Conservation (phyloP, 2,797 vertebrate genomes). For the Chrysocyon brachyurus region DNA sequence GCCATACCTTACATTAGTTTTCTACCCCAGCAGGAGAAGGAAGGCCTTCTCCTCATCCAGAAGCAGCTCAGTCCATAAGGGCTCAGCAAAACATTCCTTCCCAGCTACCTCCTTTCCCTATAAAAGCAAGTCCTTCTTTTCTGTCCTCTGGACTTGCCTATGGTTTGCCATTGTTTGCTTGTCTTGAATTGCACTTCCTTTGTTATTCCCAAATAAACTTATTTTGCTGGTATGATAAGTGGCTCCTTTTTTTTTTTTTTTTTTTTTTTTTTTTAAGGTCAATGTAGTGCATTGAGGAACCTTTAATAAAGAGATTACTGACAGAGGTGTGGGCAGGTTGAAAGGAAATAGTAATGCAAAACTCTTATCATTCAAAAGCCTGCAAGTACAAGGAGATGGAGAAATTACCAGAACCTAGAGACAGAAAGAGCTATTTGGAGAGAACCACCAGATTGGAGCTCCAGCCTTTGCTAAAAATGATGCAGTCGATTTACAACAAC, state of each 20-base stretch:
- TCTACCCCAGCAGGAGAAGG: background rate
- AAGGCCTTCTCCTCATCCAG: background rate
- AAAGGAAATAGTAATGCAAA: background rate
- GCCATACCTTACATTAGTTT: background rate
- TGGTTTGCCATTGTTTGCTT: background rate
- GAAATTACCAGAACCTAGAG: background rate
- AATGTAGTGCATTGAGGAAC: background rate
- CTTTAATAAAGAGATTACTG: background rate
- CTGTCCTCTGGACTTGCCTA: background rate
- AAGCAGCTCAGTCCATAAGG: background rate
- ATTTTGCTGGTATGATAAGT: background rate
- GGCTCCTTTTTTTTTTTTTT: background rate
- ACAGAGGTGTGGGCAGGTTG: background rate
- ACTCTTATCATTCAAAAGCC: background rate
- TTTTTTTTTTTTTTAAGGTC: background rate
- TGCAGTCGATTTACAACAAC: background rate
- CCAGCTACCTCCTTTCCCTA: background rate
- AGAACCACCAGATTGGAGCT: background rate
- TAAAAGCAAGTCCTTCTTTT: background rate
- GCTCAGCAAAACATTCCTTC: background rate
- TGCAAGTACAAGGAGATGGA: background rate
- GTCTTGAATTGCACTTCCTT: background rate
- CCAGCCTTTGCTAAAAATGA: background rate
- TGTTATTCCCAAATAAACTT: background rate
- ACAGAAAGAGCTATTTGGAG: background rate